These are phyloP conservation scores for Carterocephalus palaemon DNA, from an alignment of 2,888 invertebrate species.

Conservation along the genomic window DNA sequence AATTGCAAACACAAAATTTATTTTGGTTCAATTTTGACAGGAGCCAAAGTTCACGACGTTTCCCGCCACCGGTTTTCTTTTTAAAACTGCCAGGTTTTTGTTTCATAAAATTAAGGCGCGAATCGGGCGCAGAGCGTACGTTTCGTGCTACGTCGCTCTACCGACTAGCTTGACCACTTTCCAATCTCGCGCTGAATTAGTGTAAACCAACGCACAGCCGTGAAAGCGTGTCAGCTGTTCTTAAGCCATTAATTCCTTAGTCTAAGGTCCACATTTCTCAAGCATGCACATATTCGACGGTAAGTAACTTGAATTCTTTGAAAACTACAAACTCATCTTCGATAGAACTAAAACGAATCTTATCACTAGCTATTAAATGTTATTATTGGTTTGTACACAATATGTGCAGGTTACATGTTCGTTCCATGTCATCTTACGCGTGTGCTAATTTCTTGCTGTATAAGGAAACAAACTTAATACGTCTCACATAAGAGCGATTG, in stretches of 20 bases:
- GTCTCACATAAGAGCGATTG: slow-evolving; percentile 9
- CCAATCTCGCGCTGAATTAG: slow-evolving; percentile 49
- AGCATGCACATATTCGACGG: slow-evolving; percentile 18
- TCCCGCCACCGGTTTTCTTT: slow-evolving; percentile 37
- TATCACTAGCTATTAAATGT: slow-evolving; percentile 15
- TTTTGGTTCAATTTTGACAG: slow-evolving; percentile 42
- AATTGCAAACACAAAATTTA: slow-evolving; percentile 24
- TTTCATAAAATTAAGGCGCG: slow-evolving; percentile 25
- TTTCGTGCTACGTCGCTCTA: slow-evolving; percentile 37
- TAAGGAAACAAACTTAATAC: slow-evolving; percentile 16
- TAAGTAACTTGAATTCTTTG: slow-evolving; percentile 23
- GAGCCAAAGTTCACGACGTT: slow-evolving; percentile 46
- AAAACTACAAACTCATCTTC: slow-evolving; percentile 20
- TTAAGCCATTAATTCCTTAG: slow-evolving; percentile 24
- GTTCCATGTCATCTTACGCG: slow-evolving; percentile 14
- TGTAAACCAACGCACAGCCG: slow-evolving; percentile 29
- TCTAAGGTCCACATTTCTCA: slow-evolving; percentile 30
- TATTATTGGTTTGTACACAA: neutral
- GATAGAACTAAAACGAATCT: slow-evolving; percentile 20
- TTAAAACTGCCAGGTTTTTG: slow-evolving; percentile 33
- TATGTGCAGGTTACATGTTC: slow-evolving; percentile 14
- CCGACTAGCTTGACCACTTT: slow-evolving; percentile 57
- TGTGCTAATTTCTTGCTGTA: slow-evolving; percentile 23
- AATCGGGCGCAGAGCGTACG: slow-evolving; percentile 36
- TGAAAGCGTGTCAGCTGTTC: slow-evolving; percentile 35